These are phyloP conservation scores for Mionectes olivaceus DNA, from an alignment of 2,797 vertebrate species.

Conservation along the genomic window DNA sequence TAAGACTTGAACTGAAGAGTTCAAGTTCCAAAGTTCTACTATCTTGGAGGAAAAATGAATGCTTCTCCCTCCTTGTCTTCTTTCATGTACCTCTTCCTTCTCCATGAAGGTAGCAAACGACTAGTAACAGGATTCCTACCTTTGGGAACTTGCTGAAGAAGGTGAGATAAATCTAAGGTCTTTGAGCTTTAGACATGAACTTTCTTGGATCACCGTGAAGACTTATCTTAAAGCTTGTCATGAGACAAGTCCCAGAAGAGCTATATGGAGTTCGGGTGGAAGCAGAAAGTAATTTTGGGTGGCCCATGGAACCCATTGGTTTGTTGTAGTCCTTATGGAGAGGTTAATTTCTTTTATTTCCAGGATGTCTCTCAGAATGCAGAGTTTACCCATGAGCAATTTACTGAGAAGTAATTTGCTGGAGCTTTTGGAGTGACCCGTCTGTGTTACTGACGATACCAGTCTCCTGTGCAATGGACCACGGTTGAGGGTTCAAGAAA, in stretches of 20 bases:
- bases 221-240: background rate
- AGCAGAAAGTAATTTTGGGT: background rate
- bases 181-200: background rate
- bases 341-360: background rate
- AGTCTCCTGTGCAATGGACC: background rate
- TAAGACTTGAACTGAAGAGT: background rate
- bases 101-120: rapidly evolving
- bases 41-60: background rate
- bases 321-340: background rate
- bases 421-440: background rate
- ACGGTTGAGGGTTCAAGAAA: background rate
- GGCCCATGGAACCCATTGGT: rapidly evolving
- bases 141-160: rapidly evolving
- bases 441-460: rapidly evolving
- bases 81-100: background rate
- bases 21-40: background rate
- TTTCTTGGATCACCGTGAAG: background rate
- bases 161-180: background rate
- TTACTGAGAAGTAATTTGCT: background rate
- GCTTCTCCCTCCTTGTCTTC: rapidly evolving
- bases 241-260: background rate
- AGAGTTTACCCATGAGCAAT: background rate
- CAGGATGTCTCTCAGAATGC: background rate
- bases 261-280: background rate
- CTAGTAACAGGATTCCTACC: background rate